These are phyloP conservation scores for Linurgus olivaceus DNA, from an alignment of 2,797 vertebrate species.

Conservation along the genomic window DNA sequence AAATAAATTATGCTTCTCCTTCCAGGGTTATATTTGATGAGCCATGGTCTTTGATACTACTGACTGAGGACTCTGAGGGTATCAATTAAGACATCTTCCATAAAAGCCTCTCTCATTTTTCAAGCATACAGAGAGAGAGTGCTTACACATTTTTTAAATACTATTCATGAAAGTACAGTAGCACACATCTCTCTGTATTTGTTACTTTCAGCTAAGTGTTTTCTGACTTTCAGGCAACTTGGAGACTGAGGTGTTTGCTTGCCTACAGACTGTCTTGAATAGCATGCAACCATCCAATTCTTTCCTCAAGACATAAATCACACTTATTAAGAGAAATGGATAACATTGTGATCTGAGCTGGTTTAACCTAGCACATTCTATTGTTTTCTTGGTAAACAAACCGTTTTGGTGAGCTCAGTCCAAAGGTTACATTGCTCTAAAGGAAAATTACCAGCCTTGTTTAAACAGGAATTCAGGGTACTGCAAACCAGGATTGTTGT, in stretches of 20 bases:
- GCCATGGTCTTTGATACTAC: not conserved
- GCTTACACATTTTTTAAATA: not conserved
- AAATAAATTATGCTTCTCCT: not conserved
- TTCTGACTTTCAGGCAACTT: not conserved
- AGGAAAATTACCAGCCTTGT: not conserved
- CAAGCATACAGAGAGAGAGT: not conserved
- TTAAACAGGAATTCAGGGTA: not conserved
- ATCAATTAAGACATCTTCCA: not conserved
- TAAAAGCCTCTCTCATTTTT: not conserved
- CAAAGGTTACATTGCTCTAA: not conserved
- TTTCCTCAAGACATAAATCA: not conserved
- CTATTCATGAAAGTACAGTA: not conserved
- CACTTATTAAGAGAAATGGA: not conserved
- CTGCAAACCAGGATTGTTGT: not conserved
- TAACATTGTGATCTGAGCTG: not conserved
- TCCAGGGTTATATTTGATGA: not conserved
- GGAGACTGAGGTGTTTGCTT: not conserved
- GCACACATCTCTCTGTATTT: not conserved
- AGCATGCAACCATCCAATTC: not conserved
- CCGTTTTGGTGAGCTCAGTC: not conserved
- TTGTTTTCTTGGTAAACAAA: slow-evolving; percentile 36
- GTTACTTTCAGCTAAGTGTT: not conserved
- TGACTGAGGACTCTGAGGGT: not conserved
- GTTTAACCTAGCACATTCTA: not conserved
- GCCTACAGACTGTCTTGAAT: not conserved